Conservation (phyloP, 1,140 invertebrate species). For the Tetragonula clypearis region DNA sequence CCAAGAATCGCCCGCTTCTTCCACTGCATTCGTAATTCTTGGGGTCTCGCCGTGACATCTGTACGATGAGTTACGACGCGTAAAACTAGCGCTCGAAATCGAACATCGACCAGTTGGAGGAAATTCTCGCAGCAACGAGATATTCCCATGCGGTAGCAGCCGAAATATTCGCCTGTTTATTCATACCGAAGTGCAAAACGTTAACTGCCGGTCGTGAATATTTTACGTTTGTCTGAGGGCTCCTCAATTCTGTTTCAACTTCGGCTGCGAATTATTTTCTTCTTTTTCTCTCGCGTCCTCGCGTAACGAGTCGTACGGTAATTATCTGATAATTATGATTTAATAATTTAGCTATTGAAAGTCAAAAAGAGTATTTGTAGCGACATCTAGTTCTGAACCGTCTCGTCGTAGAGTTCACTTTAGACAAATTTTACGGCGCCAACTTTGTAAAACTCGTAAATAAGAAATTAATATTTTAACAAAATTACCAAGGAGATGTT, state of each 20-base stretch:
- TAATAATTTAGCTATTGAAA: too few species aligned
- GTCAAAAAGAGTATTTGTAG: too few species aligned
- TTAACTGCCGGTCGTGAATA: background rate
- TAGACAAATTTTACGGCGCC: too few species aligned
- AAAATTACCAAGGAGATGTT: too few species aligned
- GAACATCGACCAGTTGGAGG: background rate
- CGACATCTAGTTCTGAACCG: too few species aligned
- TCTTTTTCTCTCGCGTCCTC: background rate
- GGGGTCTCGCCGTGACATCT: background rate
- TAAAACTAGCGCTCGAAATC: background rate
- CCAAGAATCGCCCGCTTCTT: background rate
- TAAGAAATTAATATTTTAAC: too few species aligned
- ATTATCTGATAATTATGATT: background rate
- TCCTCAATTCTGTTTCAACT: background rate
- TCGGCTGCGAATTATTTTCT: background rate
- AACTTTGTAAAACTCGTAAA: too few species aligned
- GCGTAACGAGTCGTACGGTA: background rate
- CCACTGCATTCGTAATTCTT: constrained; percentile 5
- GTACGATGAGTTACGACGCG: background rate
- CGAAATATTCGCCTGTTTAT: background rate
- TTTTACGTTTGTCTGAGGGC: background rate
- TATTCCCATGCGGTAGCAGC: too few species aligned
- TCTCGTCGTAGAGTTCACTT: too few species aligned
- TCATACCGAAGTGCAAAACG: background rate
- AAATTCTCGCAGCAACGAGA: background rate